Evolutionary conservation across 2,888 invertebrate species (phyloP).

Genomic region (Rotaria macrura): DNA sequence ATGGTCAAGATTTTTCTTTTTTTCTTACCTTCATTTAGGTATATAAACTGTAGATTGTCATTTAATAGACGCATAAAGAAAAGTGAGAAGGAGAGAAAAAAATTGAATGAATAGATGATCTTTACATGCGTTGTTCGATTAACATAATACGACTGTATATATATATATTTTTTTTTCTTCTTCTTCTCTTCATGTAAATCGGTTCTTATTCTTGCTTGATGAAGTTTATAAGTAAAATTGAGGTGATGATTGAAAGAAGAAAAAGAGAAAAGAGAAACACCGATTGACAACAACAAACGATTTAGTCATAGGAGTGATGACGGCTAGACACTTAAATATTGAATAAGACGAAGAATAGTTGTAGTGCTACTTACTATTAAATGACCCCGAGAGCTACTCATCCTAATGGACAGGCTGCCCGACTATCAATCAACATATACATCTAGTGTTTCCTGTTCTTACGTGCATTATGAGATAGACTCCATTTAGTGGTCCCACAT

Average conservation of each 20-base stretch:
- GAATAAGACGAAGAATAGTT: not conserved
- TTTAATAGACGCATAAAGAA: not conserved
- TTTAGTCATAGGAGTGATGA: not conserved
- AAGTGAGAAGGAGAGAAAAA: not conserved
- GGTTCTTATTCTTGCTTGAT: not conserved
- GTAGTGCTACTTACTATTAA: not conserved
- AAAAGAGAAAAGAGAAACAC: not conserved
- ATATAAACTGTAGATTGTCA: not conserved
- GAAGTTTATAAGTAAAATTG: not conserved
- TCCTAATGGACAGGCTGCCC: not conserved
- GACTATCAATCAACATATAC: not conserved
- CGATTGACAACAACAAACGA: not conserved
- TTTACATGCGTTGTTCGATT: conserved; percentile 8
- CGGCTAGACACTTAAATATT: not conserved
- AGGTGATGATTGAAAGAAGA: not conserved
- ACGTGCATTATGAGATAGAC: not conserved
- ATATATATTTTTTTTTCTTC: no score
- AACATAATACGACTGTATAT: not conserved
- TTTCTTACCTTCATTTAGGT: not conserved
- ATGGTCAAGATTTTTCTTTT: not conserved
- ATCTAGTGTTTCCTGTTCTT: not conserved
- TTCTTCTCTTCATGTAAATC: not conserved
- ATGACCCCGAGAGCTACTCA: not conserved
- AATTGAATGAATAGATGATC: not conserved
- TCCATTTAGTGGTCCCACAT: not conserved